Base-by-base conservation (phyloP, 2,797 vertebrate genomes). In the Pteropus rufus region DNA sequence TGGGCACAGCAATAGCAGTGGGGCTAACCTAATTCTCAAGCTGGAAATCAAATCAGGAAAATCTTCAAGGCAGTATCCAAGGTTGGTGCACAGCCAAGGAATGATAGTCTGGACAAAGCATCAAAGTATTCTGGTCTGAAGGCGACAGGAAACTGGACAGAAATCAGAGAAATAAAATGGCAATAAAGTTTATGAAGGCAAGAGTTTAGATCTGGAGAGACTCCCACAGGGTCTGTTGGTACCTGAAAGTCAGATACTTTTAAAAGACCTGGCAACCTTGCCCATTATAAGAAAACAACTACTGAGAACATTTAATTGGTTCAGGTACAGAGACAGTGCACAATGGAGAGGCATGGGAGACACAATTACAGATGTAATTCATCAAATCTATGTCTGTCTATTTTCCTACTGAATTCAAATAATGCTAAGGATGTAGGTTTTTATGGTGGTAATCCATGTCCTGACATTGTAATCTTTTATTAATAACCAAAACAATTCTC, bases 401-500 rank as follows among this genome's bases (percentile, higher is more conserved):
- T 34, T 31, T 44, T 89, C 26, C 26, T n/a, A 49, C 24, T 90
- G 56, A 70, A 86, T 89, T 86, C 23, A 88, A 26, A 91, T 65
- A 72, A 94, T 72, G 31, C 21, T 46, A 83, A 86, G 83, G 82
- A 49, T 36, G 1, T 39, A 73, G 34, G 10, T 3, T 85, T 93
- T 56, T 62, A 65, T 60, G 24, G 39, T 91, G 31, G 10, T 64
- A 80, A 92, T 60, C 7, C 19, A n/a, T 41, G n/a, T 16, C 10
- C 92, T 93, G 60, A 85, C n/a, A 82, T 85, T 29, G 34, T 54
- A 41, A 69, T 91, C n/a, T 89, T 76, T 95, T 89, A 80, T 96
- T 83, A 91, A 80, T 31, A 77, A 69, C 83, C 46, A 86, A 80
- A 90, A 88, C 10, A 79, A 52, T 82, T 96, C 88, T 94, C 81